A percentile compares a stretch with the other conserved stretches of the same genome.
Conservation (phyloP, 1,140 invertebrate species). For the Zaprionus ghesquierei region DNA sequence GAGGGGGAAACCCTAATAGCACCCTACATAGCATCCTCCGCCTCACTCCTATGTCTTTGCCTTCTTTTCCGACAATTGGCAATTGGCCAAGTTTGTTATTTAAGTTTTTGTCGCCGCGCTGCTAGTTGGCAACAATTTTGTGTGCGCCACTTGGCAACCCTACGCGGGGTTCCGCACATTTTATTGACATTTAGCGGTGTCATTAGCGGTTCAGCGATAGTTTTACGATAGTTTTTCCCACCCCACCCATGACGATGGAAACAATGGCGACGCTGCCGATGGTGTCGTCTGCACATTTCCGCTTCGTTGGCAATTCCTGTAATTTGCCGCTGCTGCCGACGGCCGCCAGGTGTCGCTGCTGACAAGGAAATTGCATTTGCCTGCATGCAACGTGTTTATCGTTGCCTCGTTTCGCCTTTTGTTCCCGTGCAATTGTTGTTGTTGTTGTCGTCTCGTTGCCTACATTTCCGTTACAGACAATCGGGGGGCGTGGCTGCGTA, state of each 20-base stretch:
- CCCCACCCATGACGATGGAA: background rate
- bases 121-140: conserved; percentile 9
- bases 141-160: conserved; percentile 12
- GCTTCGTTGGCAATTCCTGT: conserved; percentile 34
- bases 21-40: background rate
- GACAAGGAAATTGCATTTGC: conserved; percentile 51
- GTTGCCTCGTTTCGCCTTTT: background rate
- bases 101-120: background rate
- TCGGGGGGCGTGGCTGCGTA: conserved; percentile 31
- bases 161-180: background rate
- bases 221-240: conserved; percentile 8
- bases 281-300: conserved; percentile 27
- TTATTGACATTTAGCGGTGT: conserved; percentile 21
- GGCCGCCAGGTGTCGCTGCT: conserved; percentile 44
- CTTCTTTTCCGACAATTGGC: background rate
- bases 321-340: conserved; percentile 27
- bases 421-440: background rate
- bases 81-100: conserved; percentile 24
- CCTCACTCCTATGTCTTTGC: background rate
- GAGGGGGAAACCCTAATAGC: background rate
- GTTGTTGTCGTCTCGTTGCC: conserved; percentile 31
- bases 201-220: conserved; percentile 38
- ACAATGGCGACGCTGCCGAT: conserved; percentile 13
- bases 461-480: conserved; percentile 71
- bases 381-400: conserved; percentile 5